phyloP scores from a whole-genome alignment of 1,140 invertebrate species.

The Zaprionus taronus region DNA sequence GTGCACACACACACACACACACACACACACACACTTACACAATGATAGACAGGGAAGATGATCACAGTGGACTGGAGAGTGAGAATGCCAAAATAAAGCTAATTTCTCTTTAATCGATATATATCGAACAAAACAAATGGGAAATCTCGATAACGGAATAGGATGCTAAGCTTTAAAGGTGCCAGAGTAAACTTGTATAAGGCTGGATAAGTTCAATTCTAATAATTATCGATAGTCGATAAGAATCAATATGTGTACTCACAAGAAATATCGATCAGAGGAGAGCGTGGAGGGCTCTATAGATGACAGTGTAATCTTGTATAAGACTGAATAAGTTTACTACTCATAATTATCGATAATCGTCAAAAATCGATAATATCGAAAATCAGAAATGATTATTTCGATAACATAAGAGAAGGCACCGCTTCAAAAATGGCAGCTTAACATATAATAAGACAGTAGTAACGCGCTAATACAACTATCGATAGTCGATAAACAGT shows the following conservation, averaged over 20 bases:
- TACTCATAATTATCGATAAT: neutral
- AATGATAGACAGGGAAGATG: constrained; percentile 16
- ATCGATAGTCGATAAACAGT: neutral
- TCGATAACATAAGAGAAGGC: too few species aligned
- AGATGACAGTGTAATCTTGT: too few species aligned
- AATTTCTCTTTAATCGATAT: neutral
- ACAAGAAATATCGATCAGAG: too few species aligned
- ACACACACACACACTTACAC: constrained; percentile 13
- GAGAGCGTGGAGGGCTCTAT: neutral
- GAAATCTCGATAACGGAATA: neutral
- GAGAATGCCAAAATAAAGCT: neutral
- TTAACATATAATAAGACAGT: too few species aligned
- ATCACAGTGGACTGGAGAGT: neutral
- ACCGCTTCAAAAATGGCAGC: too few species aligned
- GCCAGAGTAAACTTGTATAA: too few species aligned
- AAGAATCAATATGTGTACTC: neutral
- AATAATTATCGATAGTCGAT: too few species aligned
- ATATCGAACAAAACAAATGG: neutral
- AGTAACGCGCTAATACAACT: neutral
- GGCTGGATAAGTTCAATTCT: too few species aligned
- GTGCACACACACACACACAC: constrained; percentile 18
- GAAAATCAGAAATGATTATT: neutral
- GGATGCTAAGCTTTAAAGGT: neutral
- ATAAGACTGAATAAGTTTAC: too few species aligned
- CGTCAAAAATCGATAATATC: neutral